phyloP scores from a whole-genome alignment of 2,113 vertebrate genomes.

The Chaenocephalus aceratus region DNA sequence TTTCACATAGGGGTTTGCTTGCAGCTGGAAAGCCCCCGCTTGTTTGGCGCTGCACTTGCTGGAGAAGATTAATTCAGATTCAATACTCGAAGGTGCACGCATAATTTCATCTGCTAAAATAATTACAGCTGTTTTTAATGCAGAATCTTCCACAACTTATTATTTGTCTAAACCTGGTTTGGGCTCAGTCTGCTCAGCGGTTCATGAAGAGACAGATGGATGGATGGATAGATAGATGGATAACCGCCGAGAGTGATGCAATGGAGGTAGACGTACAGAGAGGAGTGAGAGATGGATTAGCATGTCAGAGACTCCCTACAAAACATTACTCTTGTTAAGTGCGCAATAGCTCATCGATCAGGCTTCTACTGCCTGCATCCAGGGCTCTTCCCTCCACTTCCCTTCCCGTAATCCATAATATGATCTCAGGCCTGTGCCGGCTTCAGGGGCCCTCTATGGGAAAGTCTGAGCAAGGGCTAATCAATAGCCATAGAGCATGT shows the following conservation, averaged over 20 bases:
- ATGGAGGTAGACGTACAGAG: constrained; percentile 47
- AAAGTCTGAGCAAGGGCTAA: constrained; percentile 49
- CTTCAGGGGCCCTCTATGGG: constrained; percentile 54
- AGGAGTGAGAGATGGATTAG: constrained; percentile 78
- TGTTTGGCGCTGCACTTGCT: constrained; percentile 49
- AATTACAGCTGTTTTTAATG: constrained; percentile 31
- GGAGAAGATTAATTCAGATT: constrained; percentile 48
- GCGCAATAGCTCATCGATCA: constrained; percentile 80
- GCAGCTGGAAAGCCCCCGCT: constrained; percentile 51
- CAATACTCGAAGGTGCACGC: constrained; percentile 22
- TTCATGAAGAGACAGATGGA: constrained; percentile 23
- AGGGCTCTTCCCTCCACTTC: constrained; percentile 62
- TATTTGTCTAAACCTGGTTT: not conserved
- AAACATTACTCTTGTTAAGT: constrained; percentile 83
- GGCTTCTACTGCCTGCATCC: constrained; percentile 62
- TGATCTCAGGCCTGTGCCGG: constrained; percentile 60
- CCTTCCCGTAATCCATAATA: constrained; percentile 78
- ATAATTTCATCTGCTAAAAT: constrained; percentile 51
- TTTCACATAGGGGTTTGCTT: constrained; percentile 50
- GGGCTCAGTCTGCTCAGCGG: constrained; percentile 35
- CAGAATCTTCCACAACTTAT: constrained; percentile 12
- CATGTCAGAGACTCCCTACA: constrained; percentile 77
- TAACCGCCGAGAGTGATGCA: constrained; percentile 49
- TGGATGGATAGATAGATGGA: constrained; percentile 27
- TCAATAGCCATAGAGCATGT: constrained; percentile 71